These are phyloP conservation scores for Labrus mixtus DNA, from an alignment of 2,113 vertebrate species.

Conservation along the genomic window DNA sequence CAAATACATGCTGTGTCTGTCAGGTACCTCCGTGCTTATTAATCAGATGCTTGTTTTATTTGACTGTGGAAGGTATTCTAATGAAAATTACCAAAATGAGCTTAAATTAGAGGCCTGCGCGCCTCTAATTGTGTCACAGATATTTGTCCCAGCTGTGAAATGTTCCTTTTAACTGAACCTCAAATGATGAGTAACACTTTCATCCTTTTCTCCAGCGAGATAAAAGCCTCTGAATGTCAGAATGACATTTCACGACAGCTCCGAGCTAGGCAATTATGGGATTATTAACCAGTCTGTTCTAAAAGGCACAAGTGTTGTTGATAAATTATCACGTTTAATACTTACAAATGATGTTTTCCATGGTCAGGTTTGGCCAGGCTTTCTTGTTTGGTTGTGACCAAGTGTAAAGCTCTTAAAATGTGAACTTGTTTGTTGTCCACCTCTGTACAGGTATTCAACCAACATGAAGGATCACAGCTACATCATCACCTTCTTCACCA, in stretches of 20 bases:
- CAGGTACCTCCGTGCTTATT: slow-evolving; percentile 19
- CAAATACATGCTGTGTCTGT: neutral
- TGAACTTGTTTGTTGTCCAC: neutral
- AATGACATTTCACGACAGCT: slow-evolving; percentile 31
- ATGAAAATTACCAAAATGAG: slow-evolving; percentile 53
- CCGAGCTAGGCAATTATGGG: slow-evolving; percentile 10
- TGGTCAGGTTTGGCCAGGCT: neutral
- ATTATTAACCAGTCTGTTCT: slow-evolving; percentile 8
- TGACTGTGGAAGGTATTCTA: slow-evolving; percentile 11
- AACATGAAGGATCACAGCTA: slow-evolving; percentile 84
- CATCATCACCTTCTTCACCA: slow-evolving; percentile 89
- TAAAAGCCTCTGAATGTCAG: slow-evolving; percentile 51
- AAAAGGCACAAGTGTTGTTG: slow-evolving; percentile 13
- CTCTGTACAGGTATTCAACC: slow-evolving; percentile 86
- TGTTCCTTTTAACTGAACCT: slow-evolving; percentile 36
- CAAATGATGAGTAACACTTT: slow-evolving; percentile 39
- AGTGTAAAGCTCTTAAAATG: neutral
- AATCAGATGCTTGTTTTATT: slow-evolving; percentile 23
- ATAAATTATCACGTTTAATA: neutral
- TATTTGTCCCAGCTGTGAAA: slow-evolving; percentile 54
- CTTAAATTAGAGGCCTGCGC: slow-evolving; percentile 26
- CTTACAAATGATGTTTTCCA: too few species aligned
- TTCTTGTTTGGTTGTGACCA: neutral
- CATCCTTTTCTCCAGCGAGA: slow-evolving; percentile 18
- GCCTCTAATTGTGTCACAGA: slow-evolving; percentile 36